Base-by-base conservation (phyloP, 2,888 invertebrate genomes). In the Caenorhabditis japonica region DNA sequence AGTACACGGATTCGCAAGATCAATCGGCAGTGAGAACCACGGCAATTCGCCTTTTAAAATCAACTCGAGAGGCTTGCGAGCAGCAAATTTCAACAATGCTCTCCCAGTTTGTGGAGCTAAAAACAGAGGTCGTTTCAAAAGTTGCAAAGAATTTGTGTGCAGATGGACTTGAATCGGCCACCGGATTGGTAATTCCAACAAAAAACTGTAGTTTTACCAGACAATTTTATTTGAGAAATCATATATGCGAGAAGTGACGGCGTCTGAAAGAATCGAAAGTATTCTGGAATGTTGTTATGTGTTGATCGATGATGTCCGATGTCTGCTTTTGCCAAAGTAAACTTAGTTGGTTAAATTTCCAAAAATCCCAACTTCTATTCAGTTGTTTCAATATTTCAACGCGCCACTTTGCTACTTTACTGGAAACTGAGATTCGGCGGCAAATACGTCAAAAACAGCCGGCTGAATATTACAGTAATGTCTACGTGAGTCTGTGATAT, bases 401-500 rank as follows among this genome's bases (percentile, higher is more conserved):
- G 10, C 39, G 36, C 12, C 61, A 56, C 21, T 52, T 73, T 10
- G 60, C 61, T 1, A 30, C 43, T 0, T 56, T 51, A 1, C 10
- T 78, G 15, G 77, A 78, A 34, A 19, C 41, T 7, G 60, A 75
- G 34, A 61, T 78, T 13, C 47, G 52, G 5, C 64, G 59, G 44
- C 56, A 61, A 36, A 47, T 78, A 13, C 49, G 51, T 38, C 59
- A 70, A 10, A 27, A 33, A n/a, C 77, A 78, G 27, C 51, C 64
- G 33, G 70, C 75, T 8, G 77, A 78, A 19, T 78, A 78, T 34
- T 78, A 78, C 52, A 53, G 73, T 34, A 72, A 75, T 49, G 68
- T 78, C 17, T 78, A 78, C 49, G 77, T 78, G 30, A 53, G 70
- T 62, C 17, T n/a, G n/a, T n/a, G n/a, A n/a, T 44, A 19, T 4